A percentile compares a stretch with the other conserved stretches of the same genome.
Conservation (phyloP, 2,888 invertebrate species). For the Tachina grossa region DNA sequence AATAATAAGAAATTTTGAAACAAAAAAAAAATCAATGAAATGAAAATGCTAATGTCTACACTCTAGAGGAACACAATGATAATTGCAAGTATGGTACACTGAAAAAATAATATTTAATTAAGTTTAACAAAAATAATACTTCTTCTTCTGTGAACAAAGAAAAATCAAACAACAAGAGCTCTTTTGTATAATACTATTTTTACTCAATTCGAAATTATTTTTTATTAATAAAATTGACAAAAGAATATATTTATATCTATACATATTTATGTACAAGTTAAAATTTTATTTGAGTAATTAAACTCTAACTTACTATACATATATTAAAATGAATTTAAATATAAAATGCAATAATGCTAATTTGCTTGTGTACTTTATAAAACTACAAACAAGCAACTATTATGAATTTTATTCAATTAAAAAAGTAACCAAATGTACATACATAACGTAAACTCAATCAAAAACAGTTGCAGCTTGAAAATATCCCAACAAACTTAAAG, state of each 20-base stretch:
- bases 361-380: slow-evolving; percentile 8
- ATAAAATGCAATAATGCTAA: background rate
- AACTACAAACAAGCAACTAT: slow-evolving; percentile 44
- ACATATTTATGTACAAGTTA: background rate
- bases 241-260: background rate
- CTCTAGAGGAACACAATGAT: slow-evolving; percentile 48
- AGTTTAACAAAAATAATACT: slow-evolving; percentile 14
- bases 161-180: slow-evolving; percentile 49
- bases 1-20: slow-evolving; percentile 5
- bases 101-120: slow-evolving; percentile 43
- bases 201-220: slow-evolving; percentile 42
- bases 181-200: slow-evolving; percentile 46
- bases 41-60: slow-evolving; percentile 34
- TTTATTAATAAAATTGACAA: slow-evolving; percentile 13
- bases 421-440: slow-evolving; percentile 13
- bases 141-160: slow-evolving; percentile 30
- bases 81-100: slow-evolving; percentile 70
- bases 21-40: slow-evolving; percentile 14
- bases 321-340: background rate
- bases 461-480: too few relatives aligned
- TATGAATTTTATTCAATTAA: slow-evolving; percentile 69
- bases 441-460: background rate
- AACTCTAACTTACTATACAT: background rate
- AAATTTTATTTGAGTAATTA: slow-evolving; percentile 11
- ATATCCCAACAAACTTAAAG: too few relatives aligned